Conservation (phyloP, 2,113 vertebrate genomes). For the Neolamprologus brichardi region DNA sequence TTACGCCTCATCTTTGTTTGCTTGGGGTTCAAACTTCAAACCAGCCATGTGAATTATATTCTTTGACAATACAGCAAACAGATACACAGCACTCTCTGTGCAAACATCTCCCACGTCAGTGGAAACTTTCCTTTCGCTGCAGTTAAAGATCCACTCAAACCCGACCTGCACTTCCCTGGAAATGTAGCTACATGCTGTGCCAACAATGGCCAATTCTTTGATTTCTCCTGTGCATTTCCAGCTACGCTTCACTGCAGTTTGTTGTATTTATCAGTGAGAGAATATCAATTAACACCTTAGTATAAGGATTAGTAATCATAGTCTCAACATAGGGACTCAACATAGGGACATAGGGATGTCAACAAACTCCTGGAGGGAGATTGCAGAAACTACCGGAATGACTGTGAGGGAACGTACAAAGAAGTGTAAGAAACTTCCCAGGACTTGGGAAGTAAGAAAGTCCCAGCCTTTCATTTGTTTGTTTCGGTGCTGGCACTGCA, state of each 20-base stretch:
- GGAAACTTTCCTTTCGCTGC: background rate
- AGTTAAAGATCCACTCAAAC: background rate
- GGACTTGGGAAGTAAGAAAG: background rate
- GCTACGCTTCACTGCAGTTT: background rate
- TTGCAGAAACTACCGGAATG: background rate
- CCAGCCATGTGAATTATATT: background rate
- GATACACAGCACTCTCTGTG: background rate
- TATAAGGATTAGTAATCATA: background rate
- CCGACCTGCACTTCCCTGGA: background rate
- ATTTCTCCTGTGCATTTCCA: background rate
- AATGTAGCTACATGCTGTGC: background rate
- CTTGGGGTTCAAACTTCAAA: background rate
- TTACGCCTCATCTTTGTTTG: background rate
- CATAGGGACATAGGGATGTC: background rate
- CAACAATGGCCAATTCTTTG: background rate
- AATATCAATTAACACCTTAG: background rate
- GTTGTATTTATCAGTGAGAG: background rate
- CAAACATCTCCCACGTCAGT: background rate
- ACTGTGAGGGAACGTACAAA: background rate
- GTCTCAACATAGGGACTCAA: background rate
- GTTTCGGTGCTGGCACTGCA: background rate
- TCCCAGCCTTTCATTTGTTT: background rate
- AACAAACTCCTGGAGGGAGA: background rate
- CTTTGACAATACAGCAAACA: background rate
- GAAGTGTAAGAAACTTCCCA: background rate